These are phyloP conservation scores for Zaprionus inermis DNA, from an alignment of 1,140 invertebrate genomes.

Conservation along the genomic window DNA sequence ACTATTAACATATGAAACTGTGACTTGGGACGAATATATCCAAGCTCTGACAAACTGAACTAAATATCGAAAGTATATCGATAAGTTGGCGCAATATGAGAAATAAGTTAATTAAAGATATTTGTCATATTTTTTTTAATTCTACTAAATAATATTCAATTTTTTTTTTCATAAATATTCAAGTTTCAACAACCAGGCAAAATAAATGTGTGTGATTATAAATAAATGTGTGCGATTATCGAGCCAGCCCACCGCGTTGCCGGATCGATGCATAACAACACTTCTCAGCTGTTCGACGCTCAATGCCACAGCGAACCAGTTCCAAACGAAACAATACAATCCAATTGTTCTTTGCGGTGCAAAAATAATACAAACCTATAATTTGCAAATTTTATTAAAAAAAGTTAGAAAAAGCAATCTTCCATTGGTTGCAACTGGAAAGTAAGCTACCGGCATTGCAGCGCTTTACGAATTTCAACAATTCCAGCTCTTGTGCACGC, in stretches of 20 bases:
- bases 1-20: background rate
- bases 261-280: background rate
- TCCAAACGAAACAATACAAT: constrained; percentile 15
- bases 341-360: constrained; percentile 27
- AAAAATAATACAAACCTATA: constrained; percentile 40
- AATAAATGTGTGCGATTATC: background rate
- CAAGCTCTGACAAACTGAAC: background rate
- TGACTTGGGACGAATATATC: background rate
- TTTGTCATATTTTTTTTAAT: too few relatives aligned
- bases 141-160: too few relatives aligned
- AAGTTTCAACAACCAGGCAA: too few relatives aligned
- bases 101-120: too few relatives aligned
- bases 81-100: too few relatives aligned
- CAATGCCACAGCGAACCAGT: constrained; percentile 18
- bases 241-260: background rate
- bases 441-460: too few relatives aligned
- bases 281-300: constrained; percentile 18
- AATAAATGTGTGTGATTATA: too few relatives aligned
- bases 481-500: background rate
- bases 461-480: background rate
- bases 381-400: constrained; percentile 20
- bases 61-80: too few relatives aligned
- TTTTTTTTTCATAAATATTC: too few relatives aligned
- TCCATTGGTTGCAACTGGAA: background rate
- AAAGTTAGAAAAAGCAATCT: background rate